These are phyloP conservation scores for Paralichthys olivaceus DNA, from an alignment of 2,113 vertebrate species.

Conservation along the genomic window DNA sequence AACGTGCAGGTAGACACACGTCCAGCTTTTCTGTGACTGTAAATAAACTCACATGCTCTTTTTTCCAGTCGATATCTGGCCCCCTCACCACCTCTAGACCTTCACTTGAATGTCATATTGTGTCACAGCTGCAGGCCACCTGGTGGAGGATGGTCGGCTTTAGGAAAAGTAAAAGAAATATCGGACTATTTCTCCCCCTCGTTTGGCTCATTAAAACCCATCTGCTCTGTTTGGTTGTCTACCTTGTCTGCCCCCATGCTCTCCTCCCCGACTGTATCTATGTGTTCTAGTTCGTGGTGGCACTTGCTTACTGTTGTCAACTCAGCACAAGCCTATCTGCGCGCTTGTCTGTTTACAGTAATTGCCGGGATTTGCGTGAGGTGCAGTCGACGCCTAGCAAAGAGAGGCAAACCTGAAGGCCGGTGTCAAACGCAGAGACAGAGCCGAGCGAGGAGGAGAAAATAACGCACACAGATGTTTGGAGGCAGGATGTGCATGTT, in stretches of 20 bases:
- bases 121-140: background rate
- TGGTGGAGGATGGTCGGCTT: background rate
- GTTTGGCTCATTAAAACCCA: background rate
- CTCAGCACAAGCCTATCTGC: conserved; percentile 33
- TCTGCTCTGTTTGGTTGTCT: conserved; percentile 1
- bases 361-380: conserved; percentile 36
- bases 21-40: conserved; percentile 13
- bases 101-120: background rate
- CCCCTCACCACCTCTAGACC: too few species aligned
- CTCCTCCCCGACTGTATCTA: background rate
- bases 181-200: background rate
- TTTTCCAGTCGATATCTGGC: too few species aligned
- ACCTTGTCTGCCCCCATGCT: conserved; percentile 4
- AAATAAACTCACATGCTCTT: background rate
- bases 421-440: background rate
- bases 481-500: conserved; percentile 43
- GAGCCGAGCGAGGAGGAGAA: background rate
- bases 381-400: background rate
- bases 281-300: background rate
- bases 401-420: conserved; percentile 24
- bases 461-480: conserved; percentile 3
- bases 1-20: background rate
- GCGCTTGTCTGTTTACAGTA: conserved; percentile 30
- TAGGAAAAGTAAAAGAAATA: background rate
- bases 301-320: conserved; percentile 19